Percentiles rank a stretch among this genome's conserved stretches.
Conservation (phyloP, 2,113 vertebrate genomes). For the Microcebus murinus region DNA sequence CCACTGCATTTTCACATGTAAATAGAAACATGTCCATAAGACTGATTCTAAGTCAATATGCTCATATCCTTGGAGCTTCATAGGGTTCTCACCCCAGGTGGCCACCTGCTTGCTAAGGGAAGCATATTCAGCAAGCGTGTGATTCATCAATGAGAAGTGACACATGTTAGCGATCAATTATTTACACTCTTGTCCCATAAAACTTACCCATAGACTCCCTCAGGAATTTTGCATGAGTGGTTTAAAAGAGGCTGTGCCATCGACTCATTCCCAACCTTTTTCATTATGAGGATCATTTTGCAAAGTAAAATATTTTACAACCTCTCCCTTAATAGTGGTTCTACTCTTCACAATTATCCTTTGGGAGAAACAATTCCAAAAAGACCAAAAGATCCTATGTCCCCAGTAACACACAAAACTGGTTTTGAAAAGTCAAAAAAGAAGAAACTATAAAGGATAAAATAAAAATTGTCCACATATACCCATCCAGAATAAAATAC, state of each 20-base stretch:
- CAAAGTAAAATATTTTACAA: conserved; percentile 22
- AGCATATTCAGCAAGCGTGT: background rate
- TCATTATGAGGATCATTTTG: background rate
- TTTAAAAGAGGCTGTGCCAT: background rate
- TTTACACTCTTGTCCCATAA: background rate
- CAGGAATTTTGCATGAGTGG: background rate
- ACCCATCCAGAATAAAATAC: background rate
- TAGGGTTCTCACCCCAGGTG: background rate
- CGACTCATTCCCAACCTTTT: background rate
- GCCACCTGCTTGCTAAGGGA: background rate
- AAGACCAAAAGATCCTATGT: background rate
- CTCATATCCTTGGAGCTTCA: background rate
- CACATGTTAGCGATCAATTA: conserved; percentile 4
- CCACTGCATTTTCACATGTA: conserved; percentile 47
- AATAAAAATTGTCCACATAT: conserved; percentile 42
- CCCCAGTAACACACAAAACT: background rate
- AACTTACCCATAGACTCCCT: background rate
- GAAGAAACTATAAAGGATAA: background rate
- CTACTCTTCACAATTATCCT: background rate
- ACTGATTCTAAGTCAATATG: conserved; percentile 41
- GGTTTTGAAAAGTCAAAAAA: conserved; percentile 39
- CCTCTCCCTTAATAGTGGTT: background rate
- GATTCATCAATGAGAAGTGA: background rate
- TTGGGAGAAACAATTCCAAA: background rate
- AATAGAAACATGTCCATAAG: background rate